Evolutionary conservation across 37 sponge, comb jelly and placozoan species (phyloP).

Genomic region (Chondrilla cf. caribensis): DNA sequence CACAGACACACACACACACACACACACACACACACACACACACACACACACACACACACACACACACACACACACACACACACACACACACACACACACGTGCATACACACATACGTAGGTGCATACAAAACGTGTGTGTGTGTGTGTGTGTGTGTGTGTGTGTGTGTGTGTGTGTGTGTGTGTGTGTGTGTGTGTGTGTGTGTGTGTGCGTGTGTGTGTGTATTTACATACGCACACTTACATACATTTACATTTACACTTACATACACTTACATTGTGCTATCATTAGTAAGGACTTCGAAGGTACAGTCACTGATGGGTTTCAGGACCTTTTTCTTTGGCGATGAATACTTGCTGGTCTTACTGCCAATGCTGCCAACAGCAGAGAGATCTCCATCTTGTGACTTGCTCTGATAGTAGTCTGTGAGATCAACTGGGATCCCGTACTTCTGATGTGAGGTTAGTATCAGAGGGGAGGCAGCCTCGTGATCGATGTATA

Average conservation of each 20-base stretch:
- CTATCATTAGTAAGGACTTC: conserved; percentile 35
- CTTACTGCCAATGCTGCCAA: neutral
- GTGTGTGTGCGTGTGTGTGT: no score
- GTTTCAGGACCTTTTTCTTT: conserved; percentile 12
- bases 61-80: no score
- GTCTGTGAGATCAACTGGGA: conserved; percentile 10
- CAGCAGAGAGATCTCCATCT: neutral
- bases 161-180: no score
- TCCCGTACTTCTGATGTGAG: neutral
- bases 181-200: no score
- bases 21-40: no score
- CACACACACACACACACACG: no score
- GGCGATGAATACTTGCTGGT: neutral
- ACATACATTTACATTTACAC: neutral
- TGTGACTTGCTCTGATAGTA: neutral
- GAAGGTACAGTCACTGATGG: conserved; percentile 58
- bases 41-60: no score
- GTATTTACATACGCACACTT: no score
- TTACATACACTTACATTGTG: neutral
- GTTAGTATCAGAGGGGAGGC: neutral
- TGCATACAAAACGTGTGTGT: no score
- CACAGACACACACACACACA: no score
- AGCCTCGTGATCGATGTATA: neutral
- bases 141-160: no score
- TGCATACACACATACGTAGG: no score